Conservation (phyloP, 2,888 invertebrate genomes). For the Kryphioiulus occultus region DNA sequence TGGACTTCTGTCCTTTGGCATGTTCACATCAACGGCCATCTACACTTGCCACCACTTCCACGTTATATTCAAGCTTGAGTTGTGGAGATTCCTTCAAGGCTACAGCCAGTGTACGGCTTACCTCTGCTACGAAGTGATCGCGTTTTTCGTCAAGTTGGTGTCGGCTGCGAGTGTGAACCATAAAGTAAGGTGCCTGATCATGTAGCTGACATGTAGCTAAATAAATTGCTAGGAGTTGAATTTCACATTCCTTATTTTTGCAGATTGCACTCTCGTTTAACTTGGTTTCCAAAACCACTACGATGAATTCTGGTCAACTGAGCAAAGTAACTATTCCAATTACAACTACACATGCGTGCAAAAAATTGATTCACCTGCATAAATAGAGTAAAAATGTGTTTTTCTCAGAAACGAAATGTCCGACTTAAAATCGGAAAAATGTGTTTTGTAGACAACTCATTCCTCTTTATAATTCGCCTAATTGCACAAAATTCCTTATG, state of each 20-base stretch:
- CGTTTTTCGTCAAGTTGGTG: constrained; percentile 13
- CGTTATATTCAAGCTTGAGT: background rate
- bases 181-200: background rate
- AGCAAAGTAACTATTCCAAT: background rate
- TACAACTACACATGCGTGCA: no score
- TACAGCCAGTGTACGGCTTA: background rate
- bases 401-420: no score
- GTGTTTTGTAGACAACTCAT: no score
- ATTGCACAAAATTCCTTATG: no score
- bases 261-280: constrained; percentile 16
- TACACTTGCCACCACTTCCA: background rate
- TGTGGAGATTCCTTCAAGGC: background rate
- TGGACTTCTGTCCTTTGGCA: background rate
- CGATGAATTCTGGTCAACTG: background rate
- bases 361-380: no score
- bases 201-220: no score
- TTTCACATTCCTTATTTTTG: background rate
- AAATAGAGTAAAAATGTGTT: no score
- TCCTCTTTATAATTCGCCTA: no score
- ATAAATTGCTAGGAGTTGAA: no score
- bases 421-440: no score
- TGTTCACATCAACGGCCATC: background rate
- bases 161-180: background rate
- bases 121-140: background rate
- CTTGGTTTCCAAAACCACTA: background rate